Evolutionary conservation across 2,888 invertebrate species (phyloP).

Genomic region (Ryuthela nishihirai): DNA sequence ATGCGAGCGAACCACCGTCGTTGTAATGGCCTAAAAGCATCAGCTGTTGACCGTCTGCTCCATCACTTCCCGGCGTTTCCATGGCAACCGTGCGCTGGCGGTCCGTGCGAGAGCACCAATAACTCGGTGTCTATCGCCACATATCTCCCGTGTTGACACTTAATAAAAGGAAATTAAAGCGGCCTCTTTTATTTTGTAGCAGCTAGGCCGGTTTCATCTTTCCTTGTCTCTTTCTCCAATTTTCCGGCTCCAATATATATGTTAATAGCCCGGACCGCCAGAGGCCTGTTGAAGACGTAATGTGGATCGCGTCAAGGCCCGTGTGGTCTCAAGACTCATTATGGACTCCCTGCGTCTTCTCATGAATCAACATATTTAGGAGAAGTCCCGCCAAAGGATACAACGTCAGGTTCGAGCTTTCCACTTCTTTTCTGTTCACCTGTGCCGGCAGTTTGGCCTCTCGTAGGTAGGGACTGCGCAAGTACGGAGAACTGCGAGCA

Average conservation of each 20-base stretch:
- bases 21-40: conserved; percentile 26
- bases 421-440: no score
- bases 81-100: conserved; percentile 10
- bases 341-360: no score
- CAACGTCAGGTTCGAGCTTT: no score
- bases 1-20: no score
- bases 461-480: no score
- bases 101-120: conserved; percentile 17
- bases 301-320: no score
- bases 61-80: conserved; percentile 28
- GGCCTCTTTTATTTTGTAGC: conserved; percentile 25
- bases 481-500: no score
- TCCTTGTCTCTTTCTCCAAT: not conserved
- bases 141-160: conserved; percentile 29
- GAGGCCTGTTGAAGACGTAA: no score
- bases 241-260: conserved; percentile 32
- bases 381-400: no score
- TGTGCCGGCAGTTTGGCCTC: no score
- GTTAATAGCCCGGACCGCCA: conserved; percentile 13
- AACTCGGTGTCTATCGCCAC: conserved; percentile 29
- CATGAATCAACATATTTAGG: no score
- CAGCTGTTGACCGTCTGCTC: conserved; percentile 33
- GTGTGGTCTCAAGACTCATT: no score
- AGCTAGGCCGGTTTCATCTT: conserved; percentile 6
- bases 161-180: conserved; percentile 38